A percentile compares a stretch with the other conserved stretches of the same genome.
Conservation (phyloP, 1,140 invertebrate species). For the Hypsibius dujardini region DNA sequence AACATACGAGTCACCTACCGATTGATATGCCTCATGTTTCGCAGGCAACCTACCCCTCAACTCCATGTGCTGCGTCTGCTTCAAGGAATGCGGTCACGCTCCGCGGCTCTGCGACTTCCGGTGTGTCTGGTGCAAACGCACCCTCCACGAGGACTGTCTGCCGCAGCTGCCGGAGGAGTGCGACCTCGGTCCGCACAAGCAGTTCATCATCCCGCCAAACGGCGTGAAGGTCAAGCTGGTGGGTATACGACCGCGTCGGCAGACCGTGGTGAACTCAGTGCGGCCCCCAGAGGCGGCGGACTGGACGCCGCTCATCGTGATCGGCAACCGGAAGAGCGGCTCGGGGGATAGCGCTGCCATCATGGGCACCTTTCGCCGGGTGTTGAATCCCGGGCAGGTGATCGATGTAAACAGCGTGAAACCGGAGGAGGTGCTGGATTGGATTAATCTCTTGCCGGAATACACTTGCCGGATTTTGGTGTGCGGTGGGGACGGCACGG, state of each 20-base stretch:
- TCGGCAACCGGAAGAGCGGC: slow-evolving; percentile 69
- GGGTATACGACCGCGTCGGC: slow-evolving; percentile 24
- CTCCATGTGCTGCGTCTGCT: slow-evolving; percentile 45
- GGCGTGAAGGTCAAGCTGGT: slow-evolving; percentile 17
- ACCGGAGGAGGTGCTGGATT: slow-evolving; percentile 57
- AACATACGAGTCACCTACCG: too few relatives aligned
- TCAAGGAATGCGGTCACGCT: slow-evolving; percentile 47
- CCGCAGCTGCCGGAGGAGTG: slow-evolving; percentile 27
- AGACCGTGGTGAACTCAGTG: slow-evolving; percentile 32
- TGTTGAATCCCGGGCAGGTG: slow-evolving; percentile 72
- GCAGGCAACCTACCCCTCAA: slow-evolving; percentile 47
- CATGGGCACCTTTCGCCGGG: slow-evolving; percentile 53
- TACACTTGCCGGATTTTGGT: slow-evolving; percentile 47
- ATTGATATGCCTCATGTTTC: slow-evolving; percentile 24
- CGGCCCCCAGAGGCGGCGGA: slow-evolving; percentile 28
- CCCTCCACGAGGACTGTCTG: slow-evolving; percentile 48
- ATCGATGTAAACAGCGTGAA: slow-evolving; percentile 56
- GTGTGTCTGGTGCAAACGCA: slow-evolving; percentile 73
- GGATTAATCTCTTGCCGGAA: slow-evolving; percentile 50
- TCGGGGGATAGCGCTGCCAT: slow-evolving; percentile 63
- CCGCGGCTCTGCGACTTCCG: slow-evolving; percentile 51
- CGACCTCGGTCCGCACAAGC: slow-evolving; percentile 33
- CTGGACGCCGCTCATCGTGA: slow-evolving; percentile 38
- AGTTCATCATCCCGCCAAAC: slow-evolving; percentile 35
- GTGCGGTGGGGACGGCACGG: slow-evolving; percentile 79